Evolutionary conservation across 53 echinoderm and acorn worm species (phyloP), one percentile per base, ranked within the genome.

Genomic region (Antedon mediterranea): DNA sequence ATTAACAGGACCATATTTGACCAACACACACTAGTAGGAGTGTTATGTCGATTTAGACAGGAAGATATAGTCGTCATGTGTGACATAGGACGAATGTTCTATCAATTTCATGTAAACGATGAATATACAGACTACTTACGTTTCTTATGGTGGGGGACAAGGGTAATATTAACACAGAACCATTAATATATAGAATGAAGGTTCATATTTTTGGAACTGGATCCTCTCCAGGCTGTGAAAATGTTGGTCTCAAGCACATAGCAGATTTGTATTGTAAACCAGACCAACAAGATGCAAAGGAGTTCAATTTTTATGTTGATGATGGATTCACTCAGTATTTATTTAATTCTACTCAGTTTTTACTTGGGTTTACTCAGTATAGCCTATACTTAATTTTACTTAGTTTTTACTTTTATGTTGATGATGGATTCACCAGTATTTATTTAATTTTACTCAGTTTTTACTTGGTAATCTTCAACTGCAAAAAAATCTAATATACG

Each of bases 301-400:
- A 30, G 71, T 71, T 30, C 87, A 74, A 85, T 34, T 88, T 91
- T 81, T 85, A 88, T 77, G 85, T 85, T 0, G 88, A 91, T 57
- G 88, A 85, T 78, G 85, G 88, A 0, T 71, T 91, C n/a, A n/a
- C n/a, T n/a, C n/a, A n/a, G n/a, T n/a, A n/a, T n/a, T n/a, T n/a
- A n/a, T n/a, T n/a, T n/a, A n/a, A n/a, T n/a, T n/a, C n/a, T n/a
- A n/a, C n/a, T n/a, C n/a, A n/a, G n/a, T n/a, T n/a, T n/a, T n/a
- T n/a, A n/a, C n/a, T n/a, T n/a, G n/a, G n/a, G n/a, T n/a, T n/a
- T n/a, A n/a, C n/a, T n/a, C n/a, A n/a, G n/a, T n/a, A n/a, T n/a
- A n/a, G n/a, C n/a, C n/a, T n/a, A n/a, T n/a, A n/a, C n/a, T n/a
- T n/a, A n/a, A n/a, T n/a, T n/a, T n/a, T n/a, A n/a, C n/a, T n/a